Percentiles rank a stretch among this genome's conserved stretches.
Conservation (phyloP, 2,113 vertebrate genomes). For the Semicossyphus pulcher region DNA sequence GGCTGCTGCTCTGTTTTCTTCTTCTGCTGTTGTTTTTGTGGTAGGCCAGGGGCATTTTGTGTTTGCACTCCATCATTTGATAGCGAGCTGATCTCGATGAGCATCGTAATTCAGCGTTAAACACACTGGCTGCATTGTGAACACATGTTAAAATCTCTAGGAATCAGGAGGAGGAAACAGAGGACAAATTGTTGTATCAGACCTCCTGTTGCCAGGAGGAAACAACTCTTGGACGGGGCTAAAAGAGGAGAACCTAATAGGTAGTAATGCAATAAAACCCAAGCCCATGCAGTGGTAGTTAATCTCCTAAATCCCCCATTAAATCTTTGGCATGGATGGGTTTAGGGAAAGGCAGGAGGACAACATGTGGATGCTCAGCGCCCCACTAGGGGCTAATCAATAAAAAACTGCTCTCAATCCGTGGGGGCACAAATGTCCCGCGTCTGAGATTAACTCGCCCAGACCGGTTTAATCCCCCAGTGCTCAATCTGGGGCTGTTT, state of each 20-base stretch:
- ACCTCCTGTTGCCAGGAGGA: conserved; percentile 48
- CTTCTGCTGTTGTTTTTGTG: not conserved
- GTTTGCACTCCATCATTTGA: conserved; percentile 28
- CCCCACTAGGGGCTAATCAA: conserved; percentile 75
- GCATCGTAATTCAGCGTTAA: conserved; percentile 7
- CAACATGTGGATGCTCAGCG: conserved; percentile 62
- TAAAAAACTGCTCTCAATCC: conserved; percentile 59
- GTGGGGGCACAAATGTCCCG: conserved; percentile 56
- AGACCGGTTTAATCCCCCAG: conserved; percentile 69
- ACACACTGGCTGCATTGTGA: conserved; percentile 44
- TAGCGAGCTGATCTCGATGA: conserved; percentile 24
- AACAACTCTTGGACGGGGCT: conserved; percentile 56
- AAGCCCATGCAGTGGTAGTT: conserved; percentile 66
- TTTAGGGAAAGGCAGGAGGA: conserved; percentile 68
- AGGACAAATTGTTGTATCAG: conserved; percentile 37
- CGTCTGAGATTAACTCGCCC: conserved; percentile 71
- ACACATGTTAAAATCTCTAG: conserved; percentile 12
- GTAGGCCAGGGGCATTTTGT: conserved; percentile 9
- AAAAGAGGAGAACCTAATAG: conserved; percentile 66
- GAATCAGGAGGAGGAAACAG: conserved; percentile 17
- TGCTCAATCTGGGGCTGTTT: conserved; percentile 63
- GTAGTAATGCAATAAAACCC: conserved; percentile 73
- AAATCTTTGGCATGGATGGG: conserved; percentile 70
- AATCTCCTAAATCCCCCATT: conserved; percentile 78
- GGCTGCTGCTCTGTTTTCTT: not conserved